Evolutionary conservation across 1,140 invertebrate genomes (phyloP).

Genomic region (Aphaenogaster floridana): DNA sequence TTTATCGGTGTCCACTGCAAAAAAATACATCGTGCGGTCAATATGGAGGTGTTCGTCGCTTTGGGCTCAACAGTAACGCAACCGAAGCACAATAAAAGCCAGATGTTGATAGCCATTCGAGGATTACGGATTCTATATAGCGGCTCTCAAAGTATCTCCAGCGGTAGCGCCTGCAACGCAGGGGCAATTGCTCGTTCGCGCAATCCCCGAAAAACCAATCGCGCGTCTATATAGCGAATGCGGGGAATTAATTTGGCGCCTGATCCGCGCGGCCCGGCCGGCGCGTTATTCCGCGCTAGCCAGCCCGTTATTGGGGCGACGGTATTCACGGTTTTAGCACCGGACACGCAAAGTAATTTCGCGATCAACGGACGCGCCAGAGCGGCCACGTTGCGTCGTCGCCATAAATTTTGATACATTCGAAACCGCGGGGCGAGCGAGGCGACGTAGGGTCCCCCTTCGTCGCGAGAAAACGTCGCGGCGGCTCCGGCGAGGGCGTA

Average conservation of each 20-base stretch:
- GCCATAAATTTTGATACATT: conserved; percentile 51
- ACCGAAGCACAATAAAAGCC: conserved; percentile 16
- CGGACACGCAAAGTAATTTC: conserved; percentile 22
- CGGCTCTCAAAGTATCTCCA: neutral
- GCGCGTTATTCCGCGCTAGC: neutral
- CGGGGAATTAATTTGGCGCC: conserved; percentile 38
- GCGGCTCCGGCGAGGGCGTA: neutral
- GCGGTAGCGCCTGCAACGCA: neutral
- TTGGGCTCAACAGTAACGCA: neutral
- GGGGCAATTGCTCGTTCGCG: neutral
- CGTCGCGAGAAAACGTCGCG: conserved; percentile 3
- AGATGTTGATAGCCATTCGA: neutral
- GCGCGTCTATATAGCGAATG: neutral
- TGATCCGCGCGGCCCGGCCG: conserved; percentile 28
- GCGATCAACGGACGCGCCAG: neutral
- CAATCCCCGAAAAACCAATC: conserved; percentile 24
- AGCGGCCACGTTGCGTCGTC: neutral
- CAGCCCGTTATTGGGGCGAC: neutral
- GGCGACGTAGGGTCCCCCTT: neutral
- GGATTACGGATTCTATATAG: conserved; percentile 20
- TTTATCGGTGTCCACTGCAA: neutral
- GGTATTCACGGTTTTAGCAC: neutral
- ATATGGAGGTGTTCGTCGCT: neutral
- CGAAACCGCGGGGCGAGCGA: conserved; percentile 43
- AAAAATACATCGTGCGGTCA: neutral